Evolutionary conservation across 2,888 invertebrate genomes (phyloP).

Genomic region (Leucoma salicis): DNA sequence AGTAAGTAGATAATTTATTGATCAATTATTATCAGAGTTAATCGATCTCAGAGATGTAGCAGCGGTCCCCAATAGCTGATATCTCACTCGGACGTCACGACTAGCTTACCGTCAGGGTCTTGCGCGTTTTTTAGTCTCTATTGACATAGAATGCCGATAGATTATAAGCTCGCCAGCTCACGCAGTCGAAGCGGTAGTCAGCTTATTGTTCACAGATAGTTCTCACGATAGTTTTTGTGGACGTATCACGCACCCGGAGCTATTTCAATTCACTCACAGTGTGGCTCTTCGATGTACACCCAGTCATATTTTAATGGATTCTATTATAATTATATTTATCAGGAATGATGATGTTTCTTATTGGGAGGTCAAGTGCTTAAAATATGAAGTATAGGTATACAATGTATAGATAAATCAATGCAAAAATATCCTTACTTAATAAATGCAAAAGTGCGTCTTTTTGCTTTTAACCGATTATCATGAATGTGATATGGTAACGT

Average conservation of each 20-base stretch:
- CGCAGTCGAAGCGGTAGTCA: conserved; percentile 45
- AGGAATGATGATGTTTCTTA: too few relatives aligned
- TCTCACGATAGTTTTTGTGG: conserved; percentile 69
- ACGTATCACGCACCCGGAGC: conserved; percentile 50
- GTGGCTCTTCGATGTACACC: conserved; percentile 37
- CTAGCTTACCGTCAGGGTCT: conserved; percentile 34
- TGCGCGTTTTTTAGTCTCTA: conserved; percentile 48
- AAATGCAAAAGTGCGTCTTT: too few relatives aligned
- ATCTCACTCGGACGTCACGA: conserved; percentile 60
- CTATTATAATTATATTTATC: too few relatives aligned
- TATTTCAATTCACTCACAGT: conserved; percentile 58
- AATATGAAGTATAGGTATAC: too few relatives aligned
- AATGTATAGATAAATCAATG: too few relatives aligned
- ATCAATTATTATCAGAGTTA: conserved; percentile 51
- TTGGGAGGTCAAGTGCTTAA: too few relatives aligned
- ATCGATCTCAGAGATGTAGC: conserved; percentile 45
- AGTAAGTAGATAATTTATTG: conserved; percentile 36
- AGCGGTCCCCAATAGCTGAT: conserved; percentile 48
- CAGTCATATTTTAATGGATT: conserved; percentile 55
- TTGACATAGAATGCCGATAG: conserved; percentile 47
- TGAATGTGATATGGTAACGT: too few relatives aligned
- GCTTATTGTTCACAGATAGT: conserved; percentile 55
- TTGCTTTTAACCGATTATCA: too few relatives aligned
- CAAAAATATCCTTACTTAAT: too few relatives aligned
- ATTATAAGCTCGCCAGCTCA: conserved; percentile 44